Conservation (phyloP, 2,113 vertebrate species). For the Campylorhamphus procurvoides region DNA sequence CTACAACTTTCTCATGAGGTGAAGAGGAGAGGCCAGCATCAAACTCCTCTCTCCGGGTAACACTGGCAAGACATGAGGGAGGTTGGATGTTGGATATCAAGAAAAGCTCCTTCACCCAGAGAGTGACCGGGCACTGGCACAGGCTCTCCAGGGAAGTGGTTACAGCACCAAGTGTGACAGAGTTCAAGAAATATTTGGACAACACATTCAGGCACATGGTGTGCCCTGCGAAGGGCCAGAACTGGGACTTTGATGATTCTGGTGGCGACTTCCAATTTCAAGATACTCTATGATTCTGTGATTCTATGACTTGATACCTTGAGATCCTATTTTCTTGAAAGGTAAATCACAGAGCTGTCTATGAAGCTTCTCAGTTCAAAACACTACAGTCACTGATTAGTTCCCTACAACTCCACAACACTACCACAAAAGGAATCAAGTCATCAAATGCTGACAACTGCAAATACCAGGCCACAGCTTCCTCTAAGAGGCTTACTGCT, state of each 20-base stretch:
- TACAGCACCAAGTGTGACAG: background rate
- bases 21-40: background rate
- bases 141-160: background rate
- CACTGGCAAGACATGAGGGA: background rate
- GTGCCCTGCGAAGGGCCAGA: background rate
- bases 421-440: background rate
- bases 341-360: background rate
- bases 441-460: background rate
- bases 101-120: background rate
- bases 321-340: background rate
- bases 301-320: background rate
- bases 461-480: background rate
- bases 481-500: background rate
- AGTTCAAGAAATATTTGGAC: background rate
- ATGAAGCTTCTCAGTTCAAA: background rate
- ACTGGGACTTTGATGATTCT: background rate
- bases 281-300: background rate
- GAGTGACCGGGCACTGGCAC: accelerated
- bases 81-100: accelerated
- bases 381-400: background rate
- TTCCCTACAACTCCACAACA: background rate
- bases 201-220: background rate
- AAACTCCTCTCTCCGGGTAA: background rate
- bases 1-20: background rate
- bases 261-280: background rate